Evolutionary conservation across 1,140 invertebrate species (phyloP).

Genomic region (Cydia pomonella): DNA sequence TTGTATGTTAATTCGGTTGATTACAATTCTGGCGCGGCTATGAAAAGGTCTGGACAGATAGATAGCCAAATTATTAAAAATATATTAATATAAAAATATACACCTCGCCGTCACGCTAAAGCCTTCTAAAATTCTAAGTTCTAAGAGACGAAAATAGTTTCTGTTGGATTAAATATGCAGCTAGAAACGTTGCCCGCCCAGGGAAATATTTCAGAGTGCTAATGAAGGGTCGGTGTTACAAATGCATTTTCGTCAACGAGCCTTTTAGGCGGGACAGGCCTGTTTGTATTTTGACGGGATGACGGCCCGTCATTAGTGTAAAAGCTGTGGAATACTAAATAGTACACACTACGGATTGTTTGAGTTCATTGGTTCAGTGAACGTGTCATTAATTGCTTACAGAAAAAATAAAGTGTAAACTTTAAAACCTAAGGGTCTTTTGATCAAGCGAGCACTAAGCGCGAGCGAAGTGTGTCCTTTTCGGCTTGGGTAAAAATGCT

Average conservation of each 20-base stretch:
- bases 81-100: too few species aligned
- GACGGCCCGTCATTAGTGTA: not conserved
- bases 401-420: too few species aligned
- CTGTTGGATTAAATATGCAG: constrained; percentile 13
- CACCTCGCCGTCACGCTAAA: not conserved
- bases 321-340: not conserved
- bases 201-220: constrained; percentile 15
- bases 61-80: too few species aligned
- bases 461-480: too few species aligned
- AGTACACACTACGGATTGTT: not conserved
- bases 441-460: too few species aligned
- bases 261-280: constrained; percentile 5
- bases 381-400: too few species aligned
- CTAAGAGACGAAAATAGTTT: constrained; percentile 2
- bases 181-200: not conserved
- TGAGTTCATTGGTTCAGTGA: not conserved
- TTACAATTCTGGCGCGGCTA: too few species aligned
- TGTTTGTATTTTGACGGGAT: not conserved
- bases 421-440: too few species aligned
- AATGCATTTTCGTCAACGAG: constrained; percentile 13
- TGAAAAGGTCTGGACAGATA: too few species aligned
- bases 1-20: too few species aligned
- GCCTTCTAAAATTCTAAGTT: not conserved
- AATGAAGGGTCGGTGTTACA: constrained; percentile 10
- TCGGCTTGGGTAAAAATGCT: too few species aligned